Percentiles rank a stretch among this genome's conserved stretches.
phyloP scores from a whole-genome alignment of 92 coral and sea anemone genomes.

The Epizoanthus fatuus region DNA sequence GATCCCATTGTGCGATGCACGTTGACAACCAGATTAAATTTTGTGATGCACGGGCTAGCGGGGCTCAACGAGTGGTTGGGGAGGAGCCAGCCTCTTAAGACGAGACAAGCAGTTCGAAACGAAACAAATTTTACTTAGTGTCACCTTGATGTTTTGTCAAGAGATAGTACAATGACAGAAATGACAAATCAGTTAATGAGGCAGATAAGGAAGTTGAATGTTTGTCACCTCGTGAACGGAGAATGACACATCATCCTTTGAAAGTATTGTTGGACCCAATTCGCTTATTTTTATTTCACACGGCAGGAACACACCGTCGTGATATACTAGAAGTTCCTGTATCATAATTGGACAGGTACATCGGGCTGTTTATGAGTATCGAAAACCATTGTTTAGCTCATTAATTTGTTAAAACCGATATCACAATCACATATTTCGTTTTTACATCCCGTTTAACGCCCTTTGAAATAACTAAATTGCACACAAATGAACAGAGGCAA shows the following conservation, averaged over 20 bases:
- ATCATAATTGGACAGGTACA: conserved; percentile 86
- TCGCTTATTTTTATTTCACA: conserved; percentile 7
- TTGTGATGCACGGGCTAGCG: conserved; percentile 80
- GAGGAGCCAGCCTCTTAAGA: conserved; percentile 89
- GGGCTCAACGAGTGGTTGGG: conserved; percentile 68
- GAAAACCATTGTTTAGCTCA: conserved; percentile 77
- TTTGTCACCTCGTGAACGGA: conserved; percentile 76
- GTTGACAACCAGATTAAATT: conserved; percentile 77
- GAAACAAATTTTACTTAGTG: conserved; percentile 88
- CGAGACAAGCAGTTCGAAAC: conserved; percentile 87
- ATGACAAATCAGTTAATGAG: conserved; percentile 90
- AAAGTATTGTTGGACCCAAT: conserved; percentile 20
- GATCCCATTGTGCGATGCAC: conserved; percentile 81
- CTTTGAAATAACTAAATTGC: not conserved
- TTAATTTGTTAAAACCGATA: conserved; percentile 70
- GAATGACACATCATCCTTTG: conserved; percentile 79
- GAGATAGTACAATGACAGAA: conserved; percentile 79
- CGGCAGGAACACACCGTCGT: not conserved
- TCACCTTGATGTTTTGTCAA: conserved; percentile 90
- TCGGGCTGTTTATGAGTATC: conserved; percentile 84
- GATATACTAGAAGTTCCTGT: conserved; percentile 9
- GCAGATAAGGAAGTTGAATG: conserved; percentile 71
- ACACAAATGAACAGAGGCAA: not conserved
- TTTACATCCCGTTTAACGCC: not conserved
- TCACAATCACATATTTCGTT: conserved; percentile 49